phyloP scores from a whole-genome alignment of 2,113 vertebrate genomes.

The Steatornis caripensis region DNA sequence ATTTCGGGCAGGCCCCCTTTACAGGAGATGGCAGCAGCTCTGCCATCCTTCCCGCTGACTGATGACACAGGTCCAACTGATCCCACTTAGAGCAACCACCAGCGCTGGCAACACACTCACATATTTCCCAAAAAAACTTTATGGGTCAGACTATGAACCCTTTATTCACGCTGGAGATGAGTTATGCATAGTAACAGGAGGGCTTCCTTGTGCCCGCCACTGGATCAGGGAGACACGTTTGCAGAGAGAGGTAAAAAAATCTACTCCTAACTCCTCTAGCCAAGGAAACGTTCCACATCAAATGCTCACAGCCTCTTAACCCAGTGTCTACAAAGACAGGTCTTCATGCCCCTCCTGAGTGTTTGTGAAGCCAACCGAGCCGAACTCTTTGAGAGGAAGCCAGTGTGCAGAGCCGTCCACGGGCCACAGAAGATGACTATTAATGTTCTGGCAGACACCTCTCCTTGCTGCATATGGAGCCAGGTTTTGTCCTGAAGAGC shows the following conservation, averaged over 20 bases:
- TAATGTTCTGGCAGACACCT: not conserved
- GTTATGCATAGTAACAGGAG: not conserved
- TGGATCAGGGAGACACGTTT: not conserved
- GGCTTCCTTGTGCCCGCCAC: not conserved
- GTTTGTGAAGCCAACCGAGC: not conserved
- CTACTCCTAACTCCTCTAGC: not conserved
- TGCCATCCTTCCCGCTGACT: not conserved
- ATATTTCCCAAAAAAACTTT: not conserved
- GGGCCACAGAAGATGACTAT: not conserved
- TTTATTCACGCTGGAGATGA: rapidly evolving
- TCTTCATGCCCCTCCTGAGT: not conserved
- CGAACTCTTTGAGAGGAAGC: not conserved
- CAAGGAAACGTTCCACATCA: not conserved
- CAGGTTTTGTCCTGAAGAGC: not conserved
- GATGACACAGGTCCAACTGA: not conserved
- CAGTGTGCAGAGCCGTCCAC: not conserved
- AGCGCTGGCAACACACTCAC: not conserved
- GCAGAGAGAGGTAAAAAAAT: not conserved
- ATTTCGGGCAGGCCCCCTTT: not conserved
- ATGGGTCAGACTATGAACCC: not conserved
- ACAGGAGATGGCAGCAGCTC: not conserved
- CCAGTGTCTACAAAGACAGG: not conserved
- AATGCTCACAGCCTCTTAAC: not conserved
- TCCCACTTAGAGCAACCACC: not conserved
- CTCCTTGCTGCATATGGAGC: not conserved